Conservation (phyloP, 2,797 vertebrate genomes). For the Gymnocypris eckloni region DNA sequence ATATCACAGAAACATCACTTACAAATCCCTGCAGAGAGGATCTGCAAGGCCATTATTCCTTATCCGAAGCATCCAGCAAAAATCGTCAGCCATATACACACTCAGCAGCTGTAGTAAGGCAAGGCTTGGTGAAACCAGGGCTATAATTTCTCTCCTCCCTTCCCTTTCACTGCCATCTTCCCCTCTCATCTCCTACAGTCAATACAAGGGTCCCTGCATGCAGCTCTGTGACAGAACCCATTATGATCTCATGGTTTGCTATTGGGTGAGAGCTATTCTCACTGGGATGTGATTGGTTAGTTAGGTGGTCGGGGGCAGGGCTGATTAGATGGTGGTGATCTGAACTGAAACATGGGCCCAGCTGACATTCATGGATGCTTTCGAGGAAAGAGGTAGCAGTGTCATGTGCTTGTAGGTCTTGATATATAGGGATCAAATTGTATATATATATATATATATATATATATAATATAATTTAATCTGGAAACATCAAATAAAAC, state of each 20-base stretch:
- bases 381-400: constrained; percentile 4
- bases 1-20: constrained; percentile 62
- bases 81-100: constrained; percentile 52
- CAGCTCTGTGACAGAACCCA: constrained; percentile 48
- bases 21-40: constrained; percentile 67
- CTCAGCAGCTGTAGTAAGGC: constrained; percentile 44
- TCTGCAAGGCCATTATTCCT: constrained; percentile 69
- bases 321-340: constrained; percentile 21
- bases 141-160: constrained; percentile 38
- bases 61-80: constrained; percentile 50
- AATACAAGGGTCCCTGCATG: constrained; percentile 43
- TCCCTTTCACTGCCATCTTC: constrained; percentile 46
- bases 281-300: constrained; percentile 35
- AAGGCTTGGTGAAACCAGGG: constrained; percentile 6
- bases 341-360: constrained; percentile 36
- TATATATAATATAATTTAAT: not conserved
- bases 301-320: constrained; percentile 36
- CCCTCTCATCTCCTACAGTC: constrained; percentile 41
- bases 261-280: constrained; percentile 39
- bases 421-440: not conserved
- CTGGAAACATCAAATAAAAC: not conserved
- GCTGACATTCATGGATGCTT: constrained; percentile 31
- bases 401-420: not conserved
- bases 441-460: not conserved
- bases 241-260: constrained; percentile 24